Evolutionary conservation across 2,888 invertebrate genomes (phyloP), one percentile per base, ranked within the genome.

Genomic region (Andrena camellia): DNA sequence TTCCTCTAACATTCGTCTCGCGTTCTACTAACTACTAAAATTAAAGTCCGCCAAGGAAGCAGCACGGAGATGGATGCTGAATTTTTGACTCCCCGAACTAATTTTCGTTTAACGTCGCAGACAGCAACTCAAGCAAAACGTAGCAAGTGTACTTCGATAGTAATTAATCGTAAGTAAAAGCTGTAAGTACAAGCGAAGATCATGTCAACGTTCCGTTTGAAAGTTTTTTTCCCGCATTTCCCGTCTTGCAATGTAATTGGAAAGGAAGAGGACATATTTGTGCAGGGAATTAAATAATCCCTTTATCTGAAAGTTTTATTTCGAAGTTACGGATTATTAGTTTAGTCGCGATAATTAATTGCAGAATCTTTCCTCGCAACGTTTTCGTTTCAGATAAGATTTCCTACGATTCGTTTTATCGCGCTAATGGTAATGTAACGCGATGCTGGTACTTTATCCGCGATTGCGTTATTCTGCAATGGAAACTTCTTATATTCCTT

Each of bases 81-180:
- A 68, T 73, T 67, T 73, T 79, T 79, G 7, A 13, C n/a, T 67
- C 54, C 42, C 48, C 48, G 29, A 63, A 64, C 42, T 68, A 79
- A 81, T 73, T 72, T 68, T 29, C 72, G 66, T 68, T 68, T 68
- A 29, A 50, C 10, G 31, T 6, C 17, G 4, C 8, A 50, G 52
- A 17, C 5, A 42, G 13, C 31, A 31, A 60, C 29, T 52, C 35
- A 64, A 79, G 59, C 70, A 35, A 69, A 54, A 54, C 29, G 35
- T 5, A 29, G 17, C 2, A 42, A n/a, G 26, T 20, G 48, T 31
- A 1, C 0, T 31, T 10, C 5, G 5, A 29, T 2, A 13, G 60
- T n/a, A 13, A 42, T 42, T 42, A 70, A 10, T 50, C 8, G 23
- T 29, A 20, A 50, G 66, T 42, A 42, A 17, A 66, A 29, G 31